phyloP scores from a whole-genome alignment of 2,888 invertebrate species.

The Glyphotaelius pellucidus region DNA sequence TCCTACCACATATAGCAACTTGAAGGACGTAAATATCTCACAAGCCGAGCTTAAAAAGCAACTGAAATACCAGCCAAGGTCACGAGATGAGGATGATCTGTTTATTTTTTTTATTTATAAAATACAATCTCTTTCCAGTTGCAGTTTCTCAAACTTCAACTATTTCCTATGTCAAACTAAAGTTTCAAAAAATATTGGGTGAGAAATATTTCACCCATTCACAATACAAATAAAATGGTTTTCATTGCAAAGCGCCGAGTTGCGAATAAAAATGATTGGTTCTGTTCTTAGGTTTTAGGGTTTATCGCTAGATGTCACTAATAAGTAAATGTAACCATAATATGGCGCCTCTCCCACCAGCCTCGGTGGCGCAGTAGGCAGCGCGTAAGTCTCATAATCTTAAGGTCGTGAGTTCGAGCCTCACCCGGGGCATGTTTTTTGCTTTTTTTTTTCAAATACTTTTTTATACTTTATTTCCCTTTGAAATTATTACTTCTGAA shows the following conservation, averaged over 20 bases:
- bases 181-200: too few species aligned
- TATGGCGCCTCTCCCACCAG: slow-evolving; percentile 66
- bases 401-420: slow-evolving; percentile 91
- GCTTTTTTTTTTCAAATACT: neutral
- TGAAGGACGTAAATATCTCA: too few species aligned
- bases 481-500: too few species aligned
- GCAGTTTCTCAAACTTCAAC: neutral
- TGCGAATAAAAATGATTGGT: neutral
- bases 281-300: neutral
- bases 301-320: slow-evolving; percentile 14
- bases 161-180: neutral
- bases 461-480: neutral
- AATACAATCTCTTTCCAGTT: neutral
- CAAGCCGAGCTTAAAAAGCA: too few species aligned
- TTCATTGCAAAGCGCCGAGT: neutral
- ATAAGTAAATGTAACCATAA: neutral
- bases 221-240: neutral
- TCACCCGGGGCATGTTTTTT: slow-evolving; percentile 81
- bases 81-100: too few species aligned
- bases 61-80: too few species aligned
- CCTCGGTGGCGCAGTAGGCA: slow-evolving; percentile 85
- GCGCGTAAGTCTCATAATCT: slow-evolving; percentile 87
- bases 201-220: neutral
- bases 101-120: too few species aligned
- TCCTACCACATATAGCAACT: too few species aligned